Evolutionary conservation across 2,888 invertebrate species (phyloP).

Genomic region (Trachelus tabidus): DNA sequence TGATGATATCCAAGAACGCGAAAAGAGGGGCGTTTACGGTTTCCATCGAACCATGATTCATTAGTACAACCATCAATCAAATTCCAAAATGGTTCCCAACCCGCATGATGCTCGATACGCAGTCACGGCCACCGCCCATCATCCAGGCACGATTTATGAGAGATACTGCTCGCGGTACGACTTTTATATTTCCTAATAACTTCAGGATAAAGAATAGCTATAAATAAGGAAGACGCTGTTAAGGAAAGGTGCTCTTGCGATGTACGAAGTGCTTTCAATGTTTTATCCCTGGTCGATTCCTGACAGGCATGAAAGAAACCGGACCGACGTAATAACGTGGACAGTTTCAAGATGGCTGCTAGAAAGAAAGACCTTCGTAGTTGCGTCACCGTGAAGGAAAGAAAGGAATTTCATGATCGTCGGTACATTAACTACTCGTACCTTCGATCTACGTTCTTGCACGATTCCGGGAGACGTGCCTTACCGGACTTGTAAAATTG

Average conservation of each 20-base stretch:
- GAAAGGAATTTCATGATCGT: not conserved
- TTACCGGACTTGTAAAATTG: not conserved
- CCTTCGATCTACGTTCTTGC: not conserved
- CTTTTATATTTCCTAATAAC: not conserved
- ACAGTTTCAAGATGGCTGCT: not conserved
- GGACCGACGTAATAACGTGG: not conserved
- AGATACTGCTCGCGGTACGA: not conserved
- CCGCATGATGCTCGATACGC: constrained; percentile 24
- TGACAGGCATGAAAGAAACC: not conserved
- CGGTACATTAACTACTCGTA: not conserved
- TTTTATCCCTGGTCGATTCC: not conserved
- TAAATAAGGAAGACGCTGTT: not conserved
- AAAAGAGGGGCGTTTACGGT: constrained; percentile 2
- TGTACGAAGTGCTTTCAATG: not conserved
- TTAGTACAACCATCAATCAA: constrained; percentile 37
- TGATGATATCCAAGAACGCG: not conserved
- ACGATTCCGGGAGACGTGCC: not conserved
- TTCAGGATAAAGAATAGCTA: not conserved
- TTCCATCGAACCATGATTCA: constrained; percentile 25
- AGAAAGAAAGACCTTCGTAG: not conserved
- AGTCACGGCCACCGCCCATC: constrained; percentile 27
- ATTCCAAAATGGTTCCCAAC: constrained; percentile 28
- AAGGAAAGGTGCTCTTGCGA: not conserved
- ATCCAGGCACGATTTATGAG: constrained; percentile 4
- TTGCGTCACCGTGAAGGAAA: not conserved